Evolutionary conservation across 2,797 vertebrate genomes (phyloP), one percentile per base, ranked within the genome.

Genomic region (Melanotaenia nigrans): DNA sequence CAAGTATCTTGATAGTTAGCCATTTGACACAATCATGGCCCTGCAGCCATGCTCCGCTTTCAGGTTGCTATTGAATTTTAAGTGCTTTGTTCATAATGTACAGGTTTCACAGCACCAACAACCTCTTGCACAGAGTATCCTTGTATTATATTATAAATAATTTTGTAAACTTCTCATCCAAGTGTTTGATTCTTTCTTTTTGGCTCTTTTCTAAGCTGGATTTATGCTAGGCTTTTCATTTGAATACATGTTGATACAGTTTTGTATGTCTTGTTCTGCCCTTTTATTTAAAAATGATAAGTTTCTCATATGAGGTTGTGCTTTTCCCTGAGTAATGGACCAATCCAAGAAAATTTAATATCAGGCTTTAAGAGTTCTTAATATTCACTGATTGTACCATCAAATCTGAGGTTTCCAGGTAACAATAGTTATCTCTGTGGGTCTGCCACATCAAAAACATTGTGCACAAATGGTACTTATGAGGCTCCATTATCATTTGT

Each of bases 111-210:
- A 95, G 94, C 79, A 95, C 95, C 94, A 95, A 87, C 93, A 95
- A 92, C 94, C 95, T 96, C 95, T 98, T 98, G 97, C 97, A 99
- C 97, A 99, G 84, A 97, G 95, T 96, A 96, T 96, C 94, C 94
- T 96, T 98, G 96, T 99, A 98, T 96, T 95, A 97, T 97, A 97
- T 96, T 98, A 97, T 96, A 98, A 97, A 98, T 98, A 97, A 95
- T 96, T 95, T 93, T 85, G 92, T 87, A 92, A 95, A 94, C 86
- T 90, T 89, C 66, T 81, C 85, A 77, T 67, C 42, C 28, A 72
- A 77, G 38, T 78, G 64, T 89, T 70, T 84, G 68, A 4, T 61
- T 81, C 53, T 79, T 77, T 83, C 68, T 81, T 68, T 75, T 76
- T 56, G 75, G 70, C 45, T 54, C 13, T 22, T 24, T 36, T 13